Conservation (phyloP, 1,140 invertebrate species). For the Yoshiicerus persimilis region DNA sequence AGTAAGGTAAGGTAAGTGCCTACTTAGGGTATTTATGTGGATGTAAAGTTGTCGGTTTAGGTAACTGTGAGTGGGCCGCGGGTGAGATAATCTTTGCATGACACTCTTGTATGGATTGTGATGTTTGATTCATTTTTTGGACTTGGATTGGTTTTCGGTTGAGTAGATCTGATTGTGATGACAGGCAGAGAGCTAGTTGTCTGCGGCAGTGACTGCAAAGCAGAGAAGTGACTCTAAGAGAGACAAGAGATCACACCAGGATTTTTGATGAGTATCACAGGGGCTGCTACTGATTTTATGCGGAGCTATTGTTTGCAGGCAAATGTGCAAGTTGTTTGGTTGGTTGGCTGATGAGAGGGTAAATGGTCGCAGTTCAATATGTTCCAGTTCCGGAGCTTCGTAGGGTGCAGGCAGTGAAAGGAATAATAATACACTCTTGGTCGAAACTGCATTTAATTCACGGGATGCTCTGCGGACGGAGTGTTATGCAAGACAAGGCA, state of each 20-base stretch:
- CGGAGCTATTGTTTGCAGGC: conserved; percentile 37
- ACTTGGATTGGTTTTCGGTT: not conserved
- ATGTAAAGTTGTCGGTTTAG: not conserved
- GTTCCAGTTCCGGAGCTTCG: not conserved
- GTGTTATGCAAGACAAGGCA: not conserved
- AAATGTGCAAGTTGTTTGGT: conserved; percentile 36
- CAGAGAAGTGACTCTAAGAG: conserved; percentile 2
- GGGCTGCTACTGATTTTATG: conserved; percentile 6
- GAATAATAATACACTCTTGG: not conserved
- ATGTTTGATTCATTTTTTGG: not conserved
- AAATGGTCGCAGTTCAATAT: not conserved
- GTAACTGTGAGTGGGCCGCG: not conserved
- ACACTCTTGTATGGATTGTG: not conserved
- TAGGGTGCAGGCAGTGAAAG: not conserved
- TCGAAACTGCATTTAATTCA: not conserved
- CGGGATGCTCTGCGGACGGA: not conserved
- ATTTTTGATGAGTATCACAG: conserved; percentile 19
- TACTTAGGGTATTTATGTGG: not conserved
- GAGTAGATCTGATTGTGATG: not conserved
- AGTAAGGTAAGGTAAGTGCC: too few species aligned
- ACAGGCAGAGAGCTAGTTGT: not conserved
- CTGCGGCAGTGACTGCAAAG: not conserved
- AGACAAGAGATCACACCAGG: conserved; percentile 13
- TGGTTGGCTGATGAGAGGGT: conserved; percentile 17
- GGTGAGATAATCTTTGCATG: conserved; percentile 8